These are phyloP conservation scores for Achatina immaculata DNA, from an alignment of 1,140 invertebrate species.

Conservation along the genomic window DNA sequence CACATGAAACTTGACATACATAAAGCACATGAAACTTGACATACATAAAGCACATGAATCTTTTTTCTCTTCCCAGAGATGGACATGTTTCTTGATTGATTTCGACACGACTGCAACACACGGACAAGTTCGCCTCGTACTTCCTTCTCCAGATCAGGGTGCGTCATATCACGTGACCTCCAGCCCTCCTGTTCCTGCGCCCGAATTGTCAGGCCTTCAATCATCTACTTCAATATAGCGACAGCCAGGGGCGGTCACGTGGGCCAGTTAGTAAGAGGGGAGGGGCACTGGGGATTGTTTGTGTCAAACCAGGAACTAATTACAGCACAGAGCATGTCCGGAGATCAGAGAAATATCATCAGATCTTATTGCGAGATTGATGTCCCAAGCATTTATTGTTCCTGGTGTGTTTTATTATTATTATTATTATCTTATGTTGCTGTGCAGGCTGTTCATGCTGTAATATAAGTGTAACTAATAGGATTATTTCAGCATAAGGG, in stretches of 20 bases:
- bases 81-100: too few species aligned
- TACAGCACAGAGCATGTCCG: not conserved
- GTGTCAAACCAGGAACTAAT: not conserved
- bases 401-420: not conserved
- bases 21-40: too few species aligned
- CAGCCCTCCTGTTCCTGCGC: too few species aligned
- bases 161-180: not conserved
- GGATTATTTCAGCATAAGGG: not conserved
- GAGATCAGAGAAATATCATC: not conserved
- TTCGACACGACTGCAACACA: not conserved
- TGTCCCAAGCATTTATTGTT: not conserved
- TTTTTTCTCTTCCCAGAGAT: too few species aligned
- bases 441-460: not conserved
- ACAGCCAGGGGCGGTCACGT: not conserved
- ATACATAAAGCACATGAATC: too few species aligned
- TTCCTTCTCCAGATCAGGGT: too few species aligned
- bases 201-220: not conserved
- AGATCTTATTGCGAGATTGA: not conserved
- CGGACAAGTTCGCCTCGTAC: too few species aligned
- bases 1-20: too few species aligned
- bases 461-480: not conserved
- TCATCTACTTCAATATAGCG: not conserved
- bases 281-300: not conserved
- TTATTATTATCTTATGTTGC: not conserved
- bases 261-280: not conserved